These are phyloP conservation scores for Loxodonta africana DNA, from an alignment of 2,113 vertebrate genomes.

Conservation along the genomic window DNA sequence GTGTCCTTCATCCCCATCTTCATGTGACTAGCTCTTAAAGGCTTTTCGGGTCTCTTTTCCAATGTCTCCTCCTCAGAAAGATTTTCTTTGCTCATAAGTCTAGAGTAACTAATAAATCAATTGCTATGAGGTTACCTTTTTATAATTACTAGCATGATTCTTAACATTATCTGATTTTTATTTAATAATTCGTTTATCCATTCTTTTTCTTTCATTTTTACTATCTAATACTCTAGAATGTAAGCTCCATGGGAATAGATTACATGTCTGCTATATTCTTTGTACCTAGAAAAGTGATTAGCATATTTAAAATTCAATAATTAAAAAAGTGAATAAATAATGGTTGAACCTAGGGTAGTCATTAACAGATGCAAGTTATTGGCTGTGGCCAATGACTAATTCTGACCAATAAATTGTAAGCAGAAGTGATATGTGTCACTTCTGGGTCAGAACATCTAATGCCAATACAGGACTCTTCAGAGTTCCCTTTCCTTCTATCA, in stretches of 20 bases:
- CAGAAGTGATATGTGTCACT: background rate
- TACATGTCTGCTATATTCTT: background rate
- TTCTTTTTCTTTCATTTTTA: slow-evolving; percentile 9
- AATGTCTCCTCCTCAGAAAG: background rate
- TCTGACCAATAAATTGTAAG: background rate
- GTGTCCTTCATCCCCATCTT: background rate
- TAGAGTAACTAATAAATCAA: background rate
- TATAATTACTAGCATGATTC: background rate
- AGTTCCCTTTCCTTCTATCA: background rate
- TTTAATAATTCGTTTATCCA: background rate
- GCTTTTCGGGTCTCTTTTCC: background rate
- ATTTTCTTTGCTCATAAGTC: background rate
- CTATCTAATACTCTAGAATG: background rate
- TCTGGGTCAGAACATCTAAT: background rate
- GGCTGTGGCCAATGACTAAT: background rate
- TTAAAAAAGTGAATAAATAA: background rate
- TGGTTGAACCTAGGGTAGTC: background rate
- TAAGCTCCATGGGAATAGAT: background rate
- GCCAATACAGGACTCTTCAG: background rate
- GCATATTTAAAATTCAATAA: background rate
- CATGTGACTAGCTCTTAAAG: background rate
- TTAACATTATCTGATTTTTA: slow-evolving; percentile 22
- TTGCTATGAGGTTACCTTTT: background rate
- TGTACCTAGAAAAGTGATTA: background rate
- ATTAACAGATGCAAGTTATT: background rate